These are phyloP conservation scores for Scaptomyza graminum DNA, from an alignment of 1,140 invertebrate genomes.

Conservation along the genomic window DNA sequence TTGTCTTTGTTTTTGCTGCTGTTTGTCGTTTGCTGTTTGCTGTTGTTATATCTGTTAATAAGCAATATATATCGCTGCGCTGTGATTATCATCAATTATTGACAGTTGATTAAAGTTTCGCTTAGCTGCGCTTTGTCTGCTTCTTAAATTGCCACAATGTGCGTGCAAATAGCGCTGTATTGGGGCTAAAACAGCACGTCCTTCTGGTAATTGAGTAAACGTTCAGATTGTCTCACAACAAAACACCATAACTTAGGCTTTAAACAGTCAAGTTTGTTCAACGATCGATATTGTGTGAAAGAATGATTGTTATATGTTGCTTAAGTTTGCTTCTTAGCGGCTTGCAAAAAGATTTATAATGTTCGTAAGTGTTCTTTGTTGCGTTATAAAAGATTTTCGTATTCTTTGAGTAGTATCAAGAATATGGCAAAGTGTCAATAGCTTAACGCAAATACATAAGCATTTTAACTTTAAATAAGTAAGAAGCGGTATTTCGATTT, in stretches of 20 bases:
- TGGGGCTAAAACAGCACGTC: conserved; percentile 7
- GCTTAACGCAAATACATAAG: background rate
- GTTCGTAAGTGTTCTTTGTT: background rate
- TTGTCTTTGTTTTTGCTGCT: conserved; percentile 21
- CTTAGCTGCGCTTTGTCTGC: conserved; percentile 40
- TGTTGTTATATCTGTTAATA: conserved; percentile 39
- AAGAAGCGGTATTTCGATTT: no score
- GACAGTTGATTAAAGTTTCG: conserved; percentile 64
- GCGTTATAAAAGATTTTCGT: background rate
- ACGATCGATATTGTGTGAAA: background rate
- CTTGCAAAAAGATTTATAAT: background rate
- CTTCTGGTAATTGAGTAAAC: conserved; percentile 28
- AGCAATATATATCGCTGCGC: conserved; percentile 44
- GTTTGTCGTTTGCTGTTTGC: conserved; percentile 31
- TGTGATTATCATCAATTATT: conserved; percentile 65
- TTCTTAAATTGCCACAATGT: background rate
- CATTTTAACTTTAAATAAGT: no score
- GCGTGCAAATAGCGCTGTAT: conserved; percentile 2
- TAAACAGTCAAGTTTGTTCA: background rate
- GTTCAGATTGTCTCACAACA: background rate
- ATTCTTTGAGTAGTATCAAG: background rate
- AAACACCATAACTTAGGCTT: background rate
- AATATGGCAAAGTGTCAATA: background rate
- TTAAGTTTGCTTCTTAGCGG: background rate
- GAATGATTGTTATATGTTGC: background rate